Conservation (phyloP, 2,888 invertebrate species). For the Crioceris asparagi region DNA sequence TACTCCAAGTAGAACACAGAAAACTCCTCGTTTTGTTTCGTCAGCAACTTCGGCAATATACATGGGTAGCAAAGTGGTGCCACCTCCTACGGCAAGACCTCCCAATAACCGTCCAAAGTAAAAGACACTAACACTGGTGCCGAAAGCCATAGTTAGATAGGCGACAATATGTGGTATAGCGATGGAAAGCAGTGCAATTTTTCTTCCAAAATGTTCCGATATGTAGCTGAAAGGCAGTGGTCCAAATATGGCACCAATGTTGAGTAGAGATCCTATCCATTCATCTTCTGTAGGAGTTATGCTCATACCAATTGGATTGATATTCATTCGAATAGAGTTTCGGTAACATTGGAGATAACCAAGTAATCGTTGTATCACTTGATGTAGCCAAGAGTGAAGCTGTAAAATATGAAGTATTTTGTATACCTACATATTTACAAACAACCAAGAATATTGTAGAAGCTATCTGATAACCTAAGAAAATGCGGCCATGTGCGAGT, state of each 20-base stretch:
- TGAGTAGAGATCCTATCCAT: constrained; percentile 42
- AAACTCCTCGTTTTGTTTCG: constrained; percentile 63
- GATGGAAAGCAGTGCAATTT: constrained; percentile 50
- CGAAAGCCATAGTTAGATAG: constrained; percentile 22
- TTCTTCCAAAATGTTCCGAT: constrained; percentile 55
- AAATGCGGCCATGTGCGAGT: no score
- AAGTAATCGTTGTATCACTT: constrained; percentile 25
- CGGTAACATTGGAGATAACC: constrained; percentile 26
- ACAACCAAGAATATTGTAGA: no score
- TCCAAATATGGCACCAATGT: constrained; percentile 46
- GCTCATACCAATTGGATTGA: constrained; percentile 30
- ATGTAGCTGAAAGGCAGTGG: constrained; percentile 56
- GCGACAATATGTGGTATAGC: constrained; percentile 23
- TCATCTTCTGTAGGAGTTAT: constrained; percentile 36
- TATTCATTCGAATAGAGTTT: constrained; percentile 25
- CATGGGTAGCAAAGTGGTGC: constrained; percentile 66
- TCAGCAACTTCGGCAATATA: constrained; percentile 77
- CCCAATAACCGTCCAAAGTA: constrained; percentile 38
- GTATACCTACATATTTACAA: no score
- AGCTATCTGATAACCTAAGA: no score
- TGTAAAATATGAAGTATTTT: no score
- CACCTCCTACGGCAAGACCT: constrained; percentile 59
- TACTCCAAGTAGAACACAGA: constrained; percentile 54
- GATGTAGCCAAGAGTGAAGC: constrained; percentile 26
- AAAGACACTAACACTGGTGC: constrained; percentile 19